Conservation (phyloP, 2,888 invertebrate species). For the Acronicta alni region DNA sequence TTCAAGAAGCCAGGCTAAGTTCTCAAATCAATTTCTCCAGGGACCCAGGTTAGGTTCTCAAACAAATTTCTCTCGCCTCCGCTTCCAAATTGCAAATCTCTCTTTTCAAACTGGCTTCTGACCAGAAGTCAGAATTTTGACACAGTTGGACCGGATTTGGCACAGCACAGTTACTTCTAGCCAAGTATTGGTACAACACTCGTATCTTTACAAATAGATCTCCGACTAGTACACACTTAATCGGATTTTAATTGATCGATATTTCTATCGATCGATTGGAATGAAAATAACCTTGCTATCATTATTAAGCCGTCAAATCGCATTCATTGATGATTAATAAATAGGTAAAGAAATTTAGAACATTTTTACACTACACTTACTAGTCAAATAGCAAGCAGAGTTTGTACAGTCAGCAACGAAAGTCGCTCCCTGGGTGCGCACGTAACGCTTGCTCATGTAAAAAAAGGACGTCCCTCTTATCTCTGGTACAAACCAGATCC, state of each 20-base stretch:
- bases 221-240: conserved; percentile 9
- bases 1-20: no score
- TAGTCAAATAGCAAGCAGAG: no score
- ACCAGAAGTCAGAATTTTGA: conserved; percentile 44
- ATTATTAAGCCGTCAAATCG: neutral
- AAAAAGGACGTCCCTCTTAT: conserved; percentile 15
- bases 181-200: conserved; percentile 38
- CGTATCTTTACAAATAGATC: conserved; percentile 41
- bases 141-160: conserved; percentile 47
- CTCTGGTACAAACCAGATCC: conserved; percentile 22
- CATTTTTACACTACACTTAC: no score
- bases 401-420: no score
- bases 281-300: neutral
- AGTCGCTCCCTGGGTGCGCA: no score
- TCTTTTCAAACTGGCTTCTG: neutral
- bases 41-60: no score
- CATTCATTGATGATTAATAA: no score
- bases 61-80: no score
- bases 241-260: conserved; percentile 37
- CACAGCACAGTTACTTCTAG: conserved; percentile 19
- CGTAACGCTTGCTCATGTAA: neutral
- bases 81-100: no score
- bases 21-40: no score
- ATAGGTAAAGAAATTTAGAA: no score
- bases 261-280: conserved; percentile 21